Conservation (phyloP, 2,797 vertebrate genomes). For the Fringilla coelebs region DNA sequence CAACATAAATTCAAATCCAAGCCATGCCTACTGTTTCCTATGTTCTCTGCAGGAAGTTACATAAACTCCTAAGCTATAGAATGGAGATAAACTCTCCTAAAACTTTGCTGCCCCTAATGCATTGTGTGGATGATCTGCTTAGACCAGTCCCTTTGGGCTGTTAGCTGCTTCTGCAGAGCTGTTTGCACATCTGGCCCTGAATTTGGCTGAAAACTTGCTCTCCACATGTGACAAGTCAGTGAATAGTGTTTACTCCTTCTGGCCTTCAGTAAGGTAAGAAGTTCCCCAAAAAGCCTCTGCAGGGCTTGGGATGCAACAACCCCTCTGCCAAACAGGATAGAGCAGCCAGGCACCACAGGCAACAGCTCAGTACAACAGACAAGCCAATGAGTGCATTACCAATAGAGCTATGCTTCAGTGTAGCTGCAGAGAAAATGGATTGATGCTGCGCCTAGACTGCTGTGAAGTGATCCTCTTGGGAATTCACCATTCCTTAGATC, state of each 20-base stretch:
- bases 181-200: not conserved
- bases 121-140: not conserved
- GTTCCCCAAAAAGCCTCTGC: not conserved
- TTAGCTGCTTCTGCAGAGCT: not conserved
- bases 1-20: not conserved
- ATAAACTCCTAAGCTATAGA: not conserved
- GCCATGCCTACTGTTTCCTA: fast-evolving
- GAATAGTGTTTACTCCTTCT: not conserved
- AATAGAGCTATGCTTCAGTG: not conserved
- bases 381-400: not conserved
- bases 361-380: not conserved
- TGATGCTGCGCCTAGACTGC: not conserved
- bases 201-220: not conserved
- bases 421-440: not conserved
- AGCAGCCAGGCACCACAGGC: not conserved
- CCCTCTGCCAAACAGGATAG: not conserved
- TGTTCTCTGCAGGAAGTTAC: not conserved
- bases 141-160: not conserved
- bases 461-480: not conserved
- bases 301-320: not conserved
- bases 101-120: not conserved
- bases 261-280: not conserved
- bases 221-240: not conserved
- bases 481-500: not conserved
- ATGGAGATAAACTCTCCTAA: not conserved